Percentiles rank a stretch among this genome's conserved stretches.
These are phyloP conservation scores for Drosophila prostipennis DNA, from an alignment of 2,888 invertebrate genomes.

Conservation along the genomic window DNA sequence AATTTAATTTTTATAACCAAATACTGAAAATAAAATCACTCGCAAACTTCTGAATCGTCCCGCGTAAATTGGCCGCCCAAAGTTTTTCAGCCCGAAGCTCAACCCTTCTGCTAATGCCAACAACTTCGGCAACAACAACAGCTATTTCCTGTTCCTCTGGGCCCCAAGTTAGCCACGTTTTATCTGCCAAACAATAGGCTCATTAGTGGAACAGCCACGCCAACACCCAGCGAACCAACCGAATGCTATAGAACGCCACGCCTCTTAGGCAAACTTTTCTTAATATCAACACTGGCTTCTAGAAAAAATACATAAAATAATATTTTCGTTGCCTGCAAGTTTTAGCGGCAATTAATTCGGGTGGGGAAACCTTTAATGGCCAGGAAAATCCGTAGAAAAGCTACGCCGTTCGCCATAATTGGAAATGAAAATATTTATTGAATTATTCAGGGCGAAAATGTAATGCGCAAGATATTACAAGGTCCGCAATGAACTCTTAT, in stretches of 20 bases:
- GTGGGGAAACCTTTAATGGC: constrained; percentile 44
- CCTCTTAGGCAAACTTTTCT: constrained; percentile 61
- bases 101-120: constrained; percentile 54
- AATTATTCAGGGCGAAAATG: constrained; percentile 67
- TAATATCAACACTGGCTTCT: constrained; percentile 55
- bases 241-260: constrained; percentile 8
- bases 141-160: constrained; percentile 49
- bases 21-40: too few species aligned
- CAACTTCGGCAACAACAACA: constrained; percentile 43
- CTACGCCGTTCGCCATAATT: constrained; percentile 30
- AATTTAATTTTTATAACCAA: too few species aligned
- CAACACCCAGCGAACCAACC: constrained; percentile 3
- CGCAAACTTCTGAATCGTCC: constrained; percentile 28
- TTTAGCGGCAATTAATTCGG: constrained; percentile 69
- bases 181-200: constrained; percentile 74
- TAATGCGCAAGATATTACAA: constrained; percentile 43
- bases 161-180: constrained; percentile 36
- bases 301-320: constrained; percentile 63
- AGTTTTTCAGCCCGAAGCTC: constrained; percentile 39
- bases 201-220: constrained; percentile 60
- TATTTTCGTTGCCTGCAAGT: constrained; percentile 72
- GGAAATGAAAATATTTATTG: constrained; percentile 66
- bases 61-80: constrained; percentile 22
- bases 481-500: constrained; percentile 31
- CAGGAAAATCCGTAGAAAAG: constrained; percentile 28